A percentile compares a stretch with the other conserved stretches of the same genome.
Evolutionary conservation across 2,113 vertebrate species (phyloP).

Genomic region (Scytalopus superciliaris): DNA sequence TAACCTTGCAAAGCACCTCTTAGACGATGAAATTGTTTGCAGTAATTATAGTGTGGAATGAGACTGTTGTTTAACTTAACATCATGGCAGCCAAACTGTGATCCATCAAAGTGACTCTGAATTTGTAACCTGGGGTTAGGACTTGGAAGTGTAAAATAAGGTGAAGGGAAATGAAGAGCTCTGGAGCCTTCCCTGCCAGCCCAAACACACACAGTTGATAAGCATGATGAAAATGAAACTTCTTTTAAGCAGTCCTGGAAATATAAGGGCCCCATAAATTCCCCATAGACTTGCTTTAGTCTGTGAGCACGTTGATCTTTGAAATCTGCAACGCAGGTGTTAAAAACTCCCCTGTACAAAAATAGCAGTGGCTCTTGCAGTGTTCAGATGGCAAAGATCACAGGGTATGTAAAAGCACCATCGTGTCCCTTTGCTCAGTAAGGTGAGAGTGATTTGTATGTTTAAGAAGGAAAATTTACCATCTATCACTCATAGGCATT

Average conservation of each 20-base stretch:
- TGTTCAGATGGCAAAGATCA: not conserved
- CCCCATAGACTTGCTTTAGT: not conserved
- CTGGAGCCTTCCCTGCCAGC: not conserved
- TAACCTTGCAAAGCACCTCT: not conserved
- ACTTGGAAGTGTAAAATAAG: not conserved
- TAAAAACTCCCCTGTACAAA: constrained; percentile 6
- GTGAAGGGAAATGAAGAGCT: not conserved
- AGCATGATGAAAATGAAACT: not conserved
- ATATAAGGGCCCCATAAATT: not conserved
- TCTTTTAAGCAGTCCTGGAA: not conserved
- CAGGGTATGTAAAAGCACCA: not conserved
- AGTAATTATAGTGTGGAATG: not conserved
- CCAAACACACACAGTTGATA: not conserved
- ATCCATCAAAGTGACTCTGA: not conserved
- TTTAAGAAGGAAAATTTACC: not conserved
- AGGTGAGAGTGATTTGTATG: not conserved
- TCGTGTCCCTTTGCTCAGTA: not conserved
- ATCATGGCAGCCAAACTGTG: not conserved
- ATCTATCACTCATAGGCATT: not conserved
- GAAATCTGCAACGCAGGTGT: constrained; percentile 1
- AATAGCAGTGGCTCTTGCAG: not conserved
- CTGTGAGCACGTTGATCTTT: not conserved
- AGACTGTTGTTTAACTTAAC: constrained; percentile 1
- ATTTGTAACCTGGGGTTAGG: not conserved
- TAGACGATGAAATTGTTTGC: not conserved